A percentile compares a stretch with the other conserved stretches of the same genome.
Conservation (phyloP, 1,140 invertebrate species). For the Cyclargus thomasi region DNA sequence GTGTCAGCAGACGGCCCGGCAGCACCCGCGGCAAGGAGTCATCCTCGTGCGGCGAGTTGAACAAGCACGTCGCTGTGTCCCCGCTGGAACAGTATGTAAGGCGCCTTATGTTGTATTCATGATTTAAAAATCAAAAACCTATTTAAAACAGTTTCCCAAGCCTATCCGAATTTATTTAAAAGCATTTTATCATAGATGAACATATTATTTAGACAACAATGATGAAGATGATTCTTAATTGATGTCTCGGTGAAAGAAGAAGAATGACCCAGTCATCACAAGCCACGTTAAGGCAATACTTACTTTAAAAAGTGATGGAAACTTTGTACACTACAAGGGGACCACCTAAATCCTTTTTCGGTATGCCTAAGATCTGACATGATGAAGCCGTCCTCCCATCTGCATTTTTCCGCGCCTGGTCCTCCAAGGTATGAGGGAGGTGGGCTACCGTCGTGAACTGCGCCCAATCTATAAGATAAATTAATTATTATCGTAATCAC, state of each 20-base stretch:
- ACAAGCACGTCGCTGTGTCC: slow-evolving; percentile 94
- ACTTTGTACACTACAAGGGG: slow-evolving; percentile 93
- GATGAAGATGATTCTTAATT: not conserved
- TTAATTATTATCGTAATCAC: not conserved
- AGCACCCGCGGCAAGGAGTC: slow-evolving; percentile 90
- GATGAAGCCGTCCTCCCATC: slow-evolving; percentile 97
- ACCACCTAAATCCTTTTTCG: slow-evolving; percentile 96
- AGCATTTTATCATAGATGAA: no score
- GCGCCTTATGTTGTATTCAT: not conserved
- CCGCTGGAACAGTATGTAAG: slow-evolving; percentile 78
- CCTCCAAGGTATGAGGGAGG: slow-evolving; percentile 95
- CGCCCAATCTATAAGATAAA: slow-evolving; percentile 83
- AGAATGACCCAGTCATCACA: not conserved
- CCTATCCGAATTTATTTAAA: no score
- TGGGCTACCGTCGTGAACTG: slow-evolving; percentile 95
- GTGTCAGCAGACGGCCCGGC: slow-evolving; percentile 90
- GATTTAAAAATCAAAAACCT: not conserved
- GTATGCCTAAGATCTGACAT: slow-evolving; percentile 96
- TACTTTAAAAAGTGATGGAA: slow-evolving; percentile 97
- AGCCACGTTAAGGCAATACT: slow-evolving; percentile 45
- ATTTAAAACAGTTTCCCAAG: not conserved
- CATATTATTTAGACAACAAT: no score
- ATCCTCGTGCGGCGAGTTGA: slow-evolving; percentile 95
- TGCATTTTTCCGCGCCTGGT: slow-evolving; percentile 95
- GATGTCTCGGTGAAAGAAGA: not conserved